Base-by-base conservation (phyloP, 2,888 invertebrate genomes). In the Melanophora roralis region DNA sequence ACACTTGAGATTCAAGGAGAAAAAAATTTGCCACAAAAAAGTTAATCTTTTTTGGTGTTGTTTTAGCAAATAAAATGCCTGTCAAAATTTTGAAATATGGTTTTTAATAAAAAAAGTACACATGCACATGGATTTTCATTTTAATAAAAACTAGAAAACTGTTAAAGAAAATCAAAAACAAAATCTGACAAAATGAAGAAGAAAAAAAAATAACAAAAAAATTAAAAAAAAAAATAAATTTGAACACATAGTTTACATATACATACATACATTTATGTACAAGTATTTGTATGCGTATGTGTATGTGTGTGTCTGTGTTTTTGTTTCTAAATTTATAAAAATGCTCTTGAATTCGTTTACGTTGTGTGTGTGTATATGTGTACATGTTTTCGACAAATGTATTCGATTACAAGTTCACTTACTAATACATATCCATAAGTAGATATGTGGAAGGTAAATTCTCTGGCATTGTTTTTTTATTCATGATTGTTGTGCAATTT, bases 1-100 rank as follows among this genome's bases (percentile, higher is more conserved):
- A 55, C 21, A 69, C 40, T 69, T 64, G 45, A 71, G 32, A 34
- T 8, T 0, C 21, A 19, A 57, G 16, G 12, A 57, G 47, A 59
- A 74, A 45, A 38, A 21, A 21, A 47, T 16, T 45, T 27, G 1
- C 45, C 60, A 55, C 47, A 57, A 57, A 62, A 45, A 72, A 47
- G 55, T 49, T 27, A 27, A 49, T n/a, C n/a, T n/a, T n/a, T 57
- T 73, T 73, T 36, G 23, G 4, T 62, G 49, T 69, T 76, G 64
- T 69, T 76, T 55, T 76, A 62, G 49, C 76, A 72, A 80, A 76
- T 80, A 68, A 80, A 80, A 80, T 72, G 76, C 49, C 75, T 80
- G 80, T 80, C 80, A 80, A 76, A 62, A 16, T 75, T 71, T 79
- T 80, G 80, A 80, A 80, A 80, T 76, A 80, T 80, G 27, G 76